Evolutionary conservation across 2,113 vertebrate genomes (phyloP).

Genomic region (Pseudorasbora parva): DNA sequence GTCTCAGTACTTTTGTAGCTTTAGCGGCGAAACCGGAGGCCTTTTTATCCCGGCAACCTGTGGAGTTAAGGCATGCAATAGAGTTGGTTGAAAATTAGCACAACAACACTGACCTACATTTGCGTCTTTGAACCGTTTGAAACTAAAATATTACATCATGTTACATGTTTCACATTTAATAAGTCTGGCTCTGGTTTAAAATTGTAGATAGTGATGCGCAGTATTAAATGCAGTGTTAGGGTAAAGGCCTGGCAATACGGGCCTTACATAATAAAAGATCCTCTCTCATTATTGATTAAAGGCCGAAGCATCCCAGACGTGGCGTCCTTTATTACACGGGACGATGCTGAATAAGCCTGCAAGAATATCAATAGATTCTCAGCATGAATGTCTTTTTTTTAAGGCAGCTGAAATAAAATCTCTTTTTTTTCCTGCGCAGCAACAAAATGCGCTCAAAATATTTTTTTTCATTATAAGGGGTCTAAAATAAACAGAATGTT

Average conservation of each 20-base stretch:
- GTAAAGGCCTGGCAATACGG: slow-evolving; percentile 16
- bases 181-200: neutral
- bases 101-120: slow-evolving; percentile 40
- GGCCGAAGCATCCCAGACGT: neutral
- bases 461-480: neutral
- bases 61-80: slow-evolving; percentile 50
- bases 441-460: neutral
- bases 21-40: slow-evolving; percentile 57
- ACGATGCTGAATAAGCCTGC: slow-evolving; percentile 10
- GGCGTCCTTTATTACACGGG: slow-evolving; percentile 11
- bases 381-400: slow-evolving; percentile 6
- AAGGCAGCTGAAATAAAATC: slow-evolving; percentile 4
- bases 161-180: slow-evolving; percentile 25
- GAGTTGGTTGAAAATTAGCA: slow-evolving; percentile 30
- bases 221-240: slow-evolving; percentile 17
- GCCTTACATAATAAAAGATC: slow-evolving; percentile 32
- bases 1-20: slow-evolving; percentile 65
- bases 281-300: slow-evolving; percentile 40
- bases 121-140: neutral
- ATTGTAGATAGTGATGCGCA: slow-evolving; percentile 1
- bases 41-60: slow-evolving; percentile 64
- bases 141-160: slow-evolving; percentile 15
- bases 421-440: neutral
- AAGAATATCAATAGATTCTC: slow-evolving; percentile 14
- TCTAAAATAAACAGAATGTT: neutral